Base-by-base conservation (phyloP, 1,140 invertebrate species). In the Physella acuta region DNA sequence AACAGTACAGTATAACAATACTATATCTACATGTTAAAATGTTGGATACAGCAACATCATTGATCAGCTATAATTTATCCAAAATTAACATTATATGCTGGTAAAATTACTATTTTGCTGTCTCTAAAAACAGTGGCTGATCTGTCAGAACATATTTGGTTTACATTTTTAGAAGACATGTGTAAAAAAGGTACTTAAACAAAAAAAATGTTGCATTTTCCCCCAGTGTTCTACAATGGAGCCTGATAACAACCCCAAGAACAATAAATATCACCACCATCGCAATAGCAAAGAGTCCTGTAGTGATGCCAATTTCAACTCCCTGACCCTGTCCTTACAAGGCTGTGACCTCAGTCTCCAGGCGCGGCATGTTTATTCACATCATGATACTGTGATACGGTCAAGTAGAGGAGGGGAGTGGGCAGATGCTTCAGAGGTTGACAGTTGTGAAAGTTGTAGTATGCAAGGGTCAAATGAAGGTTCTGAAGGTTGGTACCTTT, bases 401-500 rank as follows among this genome's bases (percentile, higher is more conserved):
- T 2, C 33, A 16, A 28, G 14, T 20, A 36, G 17, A 37, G 0
- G 1, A 24, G 31, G 24, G n/a, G 36, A 36, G 5, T 67, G 51
- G 64, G 2, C 37, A 24, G 52, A 56, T 3, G 24, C 26, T 36
- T 24, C 53, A 20, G 64, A 67, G 26, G 53, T 39, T n/a, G 81
- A 84, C 30, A 79, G 80, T 37, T 84, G 80, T 72, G 81, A 82
- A 24, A 78, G 68, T 70, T 83, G 79, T 74, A 82, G 81, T 71
- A 71, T 76, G 67, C 82, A 79, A 33, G 81, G 81, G 71, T 84
- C 80, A 33, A 80, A 77, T 61, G 81, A 82, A 39, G 78, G 80
- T n/a, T 81, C 82, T 31, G 81, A 82, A 68, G 66, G 66, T 68
- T n/a, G n/a, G n/a, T n/a, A n/a, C n/a, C n/a, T n/a, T n/a, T n/a